Conservation (phyloP, 2,888 invertebrate genomes). For the Brachyptera putata region DNA sequence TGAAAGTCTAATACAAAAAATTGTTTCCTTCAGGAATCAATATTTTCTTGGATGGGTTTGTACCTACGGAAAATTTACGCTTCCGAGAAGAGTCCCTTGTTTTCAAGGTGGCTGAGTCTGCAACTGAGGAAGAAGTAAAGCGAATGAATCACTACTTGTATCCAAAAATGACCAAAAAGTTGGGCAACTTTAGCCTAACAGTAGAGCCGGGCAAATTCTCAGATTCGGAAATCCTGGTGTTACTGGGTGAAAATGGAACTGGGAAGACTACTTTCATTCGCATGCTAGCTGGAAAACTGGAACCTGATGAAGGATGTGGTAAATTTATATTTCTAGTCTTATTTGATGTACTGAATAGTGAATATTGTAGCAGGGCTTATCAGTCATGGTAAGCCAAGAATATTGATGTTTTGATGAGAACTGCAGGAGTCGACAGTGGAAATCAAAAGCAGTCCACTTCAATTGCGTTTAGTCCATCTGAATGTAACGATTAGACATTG, state of each 20-base stretch:
- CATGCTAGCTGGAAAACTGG: constrained; percentile 94
- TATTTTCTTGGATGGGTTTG: constrained; percentile 98
- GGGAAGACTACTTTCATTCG: constrained; percentile 99
- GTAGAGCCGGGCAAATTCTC: constrained; percentile 93
- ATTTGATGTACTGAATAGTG: neutral
- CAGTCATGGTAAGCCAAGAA: neutral
- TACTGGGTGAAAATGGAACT: constrained; percentile 95
- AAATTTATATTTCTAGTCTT: neutral
- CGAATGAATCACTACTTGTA: constrained; percentile 96
- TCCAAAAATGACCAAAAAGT: constrained; percentile 83
- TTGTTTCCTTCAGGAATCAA: constrained; percentile 72
- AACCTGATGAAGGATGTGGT: constrained; percentile 78
- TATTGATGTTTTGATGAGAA: neutral
- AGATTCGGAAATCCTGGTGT: constrained; percentile 97
- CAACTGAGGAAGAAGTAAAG: constrained; percentile 95
- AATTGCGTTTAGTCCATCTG: too few species aligned
- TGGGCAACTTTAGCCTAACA: constrained; percentile 71
- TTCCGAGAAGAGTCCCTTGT: constrained; percentile 95
- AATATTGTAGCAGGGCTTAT: too few species aligned
- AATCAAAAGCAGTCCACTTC: too few species aligned
- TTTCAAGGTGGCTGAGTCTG: constrained; percentile 98
- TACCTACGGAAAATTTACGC: constrained; percentile 97
- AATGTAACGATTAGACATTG: too few species aligned
- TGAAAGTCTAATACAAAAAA: neutral
- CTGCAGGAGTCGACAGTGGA: too few species aligned